Percentiles rank a stretch among this genome's conserved stretches.
phyloP scores from a whole-genome alignment of 2,888 invertebrate species.

The Imbricaverruca yamaguchii region DNA sequence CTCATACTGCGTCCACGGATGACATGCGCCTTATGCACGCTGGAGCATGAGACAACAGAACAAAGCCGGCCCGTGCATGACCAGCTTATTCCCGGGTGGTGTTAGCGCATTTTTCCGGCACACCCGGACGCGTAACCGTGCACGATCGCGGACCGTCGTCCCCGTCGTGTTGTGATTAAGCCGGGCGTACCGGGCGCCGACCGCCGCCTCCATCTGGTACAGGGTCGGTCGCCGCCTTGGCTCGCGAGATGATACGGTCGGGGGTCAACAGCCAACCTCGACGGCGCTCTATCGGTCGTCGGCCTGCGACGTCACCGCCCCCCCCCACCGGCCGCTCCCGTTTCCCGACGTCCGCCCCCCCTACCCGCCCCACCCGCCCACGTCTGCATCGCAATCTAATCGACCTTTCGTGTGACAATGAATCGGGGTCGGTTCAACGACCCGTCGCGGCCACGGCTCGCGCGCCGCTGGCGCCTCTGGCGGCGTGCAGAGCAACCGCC shows the following conservation, averaged over 20 bases:
- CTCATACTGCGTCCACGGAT: too few species aligned
- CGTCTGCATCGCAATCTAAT: neutral
- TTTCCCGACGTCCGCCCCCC: neutral
- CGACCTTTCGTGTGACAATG: conserved; percentile 17
- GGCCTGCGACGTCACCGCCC: neutral
- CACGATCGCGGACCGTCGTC: too few species aligned
- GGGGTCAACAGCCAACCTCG: too few species aligned
- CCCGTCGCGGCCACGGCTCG: neutral
- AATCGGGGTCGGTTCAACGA: conserved; percentile 1
- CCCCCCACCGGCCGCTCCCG: neutral
- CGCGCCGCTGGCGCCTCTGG: neutral
- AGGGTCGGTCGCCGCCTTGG: neutral
- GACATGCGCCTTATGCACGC: too few species aligned
- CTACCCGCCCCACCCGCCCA: neutral
- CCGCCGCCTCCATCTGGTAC: neutral
- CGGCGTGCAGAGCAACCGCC: neutral
- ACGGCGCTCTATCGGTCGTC: neutral
- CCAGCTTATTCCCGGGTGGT: too few species aligned
- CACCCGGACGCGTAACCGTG: too few species aligned
- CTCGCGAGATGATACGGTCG: neutral
- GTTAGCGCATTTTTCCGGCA: too few species aligned
- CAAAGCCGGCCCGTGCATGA: too few species aligned
- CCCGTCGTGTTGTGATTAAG: too few species aligned
- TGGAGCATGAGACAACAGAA: too few species aligned
- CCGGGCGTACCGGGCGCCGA: too few species aligned